Base-by-base conservation (phyloP, 2,797 vertebrate species). In the Sebastes flavidus region DNA sequence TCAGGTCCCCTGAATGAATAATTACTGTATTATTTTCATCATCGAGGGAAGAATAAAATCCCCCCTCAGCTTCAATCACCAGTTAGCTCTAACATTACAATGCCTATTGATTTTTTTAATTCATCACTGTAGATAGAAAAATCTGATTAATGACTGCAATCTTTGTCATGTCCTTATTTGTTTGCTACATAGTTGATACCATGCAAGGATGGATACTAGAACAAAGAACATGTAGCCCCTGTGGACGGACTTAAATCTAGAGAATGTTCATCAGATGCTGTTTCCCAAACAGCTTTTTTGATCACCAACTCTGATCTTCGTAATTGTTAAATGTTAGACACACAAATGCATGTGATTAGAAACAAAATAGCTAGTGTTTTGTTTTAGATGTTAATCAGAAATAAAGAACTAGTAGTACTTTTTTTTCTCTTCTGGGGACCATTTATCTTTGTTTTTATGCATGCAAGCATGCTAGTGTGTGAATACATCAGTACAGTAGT, bases 11-110 rank as follows among this genome's bases (percentile, higher is more conserved):
- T 96, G 8, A 30, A 70, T 60, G 22, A 14, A 65, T 95, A 95
- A 96, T 60, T 60, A 30, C 27, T 30, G 58, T 96, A 96, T 97
- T 94, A 87, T 96, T 96, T 90, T 86, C 95, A 93, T 95, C 92
- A 96, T 96, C 93, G 94, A 92, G 69, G 73, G 83, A 92, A 94
- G 96, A 94, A 96, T 96, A 95, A 95, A 96, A 96, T 46, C 91
- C 93, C 94, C 84, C 93, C 88, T 80, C 94, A 83, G 92, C 93
- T 95, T 96, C 94, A 95, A 90, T 91, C 83, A 65, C 60, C 62
- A 75, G 22, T 63, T 73, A 68, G 27, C 72, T 74, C 46, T 68
- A 30, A 29, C 20, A 63, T 59, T 32, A 27, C 36, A 58, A 30
- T 67, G 2, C 6, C 4, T 63, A 27, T 25, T 12, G 11, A 5